Evolutionary conservation across 2,113 vertebrate genomes (phyloP).

Genomic region (Trinectes maculatus): DNA sequence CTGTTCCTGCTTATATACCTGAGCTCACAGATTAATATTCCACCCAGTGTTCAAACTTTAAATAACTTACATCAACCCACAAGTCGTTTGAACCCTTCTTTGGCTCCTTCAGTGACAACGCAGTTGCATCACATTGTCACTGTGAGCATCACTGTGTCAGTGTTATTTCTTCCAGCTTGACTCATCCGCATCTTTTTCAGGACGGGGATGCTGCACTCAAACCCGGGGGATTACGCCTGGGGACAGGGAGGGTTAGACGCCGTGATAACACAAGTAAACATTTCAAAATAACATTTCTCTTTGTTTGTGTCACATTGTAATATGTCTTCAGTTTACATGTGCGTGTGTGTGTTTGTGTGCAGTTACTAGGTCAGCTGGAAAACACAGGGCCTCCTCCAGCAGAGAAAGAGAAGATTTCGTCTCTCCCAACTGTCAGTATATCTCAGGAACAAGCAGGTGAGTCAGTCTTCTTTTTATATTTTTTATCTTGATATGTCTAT

Average conservation of each 20-base stretch:
- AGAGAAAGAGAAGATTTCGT: slow-evolving; percentile 94
- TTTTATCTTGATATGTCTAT: background rate
- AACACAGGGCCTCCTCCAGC: slow-evolving; percentile 97
- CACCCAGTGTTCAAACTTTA: no score
- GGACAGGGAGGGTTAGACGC: slow-evolving; percentile 96
- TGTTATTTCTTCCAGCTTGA: slow-evolving; percentile 2
- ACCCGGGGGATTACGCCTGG: slow-evolving; percentile 97
- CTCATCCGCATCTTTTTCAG: slow-evolving; percentile 73
- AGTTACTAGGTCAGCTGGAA: slow-evolving; percentile 96
- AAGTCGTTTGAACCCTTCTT: no score
- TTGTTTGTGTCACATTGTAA: background rate
- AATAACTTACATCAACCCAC: no score
- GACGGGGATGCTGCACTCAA: slow-evolving; percentile 97
- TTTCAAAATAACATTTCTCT: background rate
- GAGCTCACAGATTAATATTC: no score
- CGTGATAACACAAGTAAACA: slow-evolving; percentile 94
- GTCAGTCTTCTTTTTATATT: slow-evolving; percentile 35
- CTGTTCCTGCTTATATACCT: no score
- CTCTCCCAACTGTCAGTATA: slow-evolving; percentile 91
- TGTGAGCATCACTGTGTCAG: background rate
- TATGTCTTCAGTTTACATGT: slow-evolving; percentile 18
- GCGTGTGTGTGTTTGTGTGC: slow-evolving; percentile 35
- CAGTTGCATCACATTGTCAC: background rate
- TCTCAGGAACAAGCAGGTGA: slow-evolving; percentile 97
- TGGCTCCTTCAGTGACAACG: no score